Evolutionary conservation across 1,140 invertebrate species (phyloP), one percentile per base, ranked within the genome.

Genomic region (Zaprionus taronus): DNA sequence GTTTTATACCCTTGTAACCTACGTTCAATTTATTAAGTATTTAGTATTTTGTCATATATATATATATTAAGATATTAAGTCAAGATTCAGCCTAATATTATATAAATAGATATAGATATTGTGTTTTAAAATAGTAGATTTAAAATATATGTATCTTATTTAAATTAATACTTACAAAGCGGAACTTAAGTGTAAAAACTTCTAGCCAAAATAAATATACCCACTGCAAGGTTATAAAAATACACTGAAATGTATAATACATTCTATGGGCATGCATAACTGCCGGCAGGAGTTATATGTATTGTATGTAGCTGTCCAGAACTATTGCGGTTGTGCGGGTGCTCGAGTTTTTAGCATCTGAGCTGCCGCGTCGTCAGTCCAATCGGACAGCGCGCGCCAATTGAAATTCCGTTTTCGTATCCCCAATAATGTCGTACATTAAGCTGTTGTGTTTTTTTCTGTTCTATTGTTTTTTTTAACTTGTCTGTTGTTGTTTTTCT

Each of bases 401-500:
- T 90, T 89, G 15, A 85, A 85, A 89, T 89, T 81, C 85, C 31
- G 67, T 53, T 61, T 28, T 72, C 86, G 80, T 79, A 70, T 65
- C 56, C 36, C 65, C 85, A 77, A 89, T 89, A 89, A 90, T 89
- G 85, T 90, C 70, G 75, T 84, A 81, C 81, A 90, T 81, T 81
- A 79, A 80, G 69, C 81, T 66, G 81, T 26, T 58, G 44, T 58
- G 69, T 28, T 81, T 80, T 71, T 68, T 63, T 65, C 69, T 75
- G 7, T 61, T 77, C 63, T 68, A 47, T 67, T 61, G 65, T 58
- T 38, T 65, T 53, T 26, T 65, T 71, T 55, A 62, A 26, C 57
- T 15, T 70, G 65, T 62, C 3, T 61, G 22, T 62, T 53, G 31
- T 58, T 36, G 20, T 34, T 57, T 14, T 49, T 28, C 53, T 41